phyloP scores from a whole-genome alignment of 2,797 vertebrate genomes.

The Chlorospingus semifuscus region DNA sequence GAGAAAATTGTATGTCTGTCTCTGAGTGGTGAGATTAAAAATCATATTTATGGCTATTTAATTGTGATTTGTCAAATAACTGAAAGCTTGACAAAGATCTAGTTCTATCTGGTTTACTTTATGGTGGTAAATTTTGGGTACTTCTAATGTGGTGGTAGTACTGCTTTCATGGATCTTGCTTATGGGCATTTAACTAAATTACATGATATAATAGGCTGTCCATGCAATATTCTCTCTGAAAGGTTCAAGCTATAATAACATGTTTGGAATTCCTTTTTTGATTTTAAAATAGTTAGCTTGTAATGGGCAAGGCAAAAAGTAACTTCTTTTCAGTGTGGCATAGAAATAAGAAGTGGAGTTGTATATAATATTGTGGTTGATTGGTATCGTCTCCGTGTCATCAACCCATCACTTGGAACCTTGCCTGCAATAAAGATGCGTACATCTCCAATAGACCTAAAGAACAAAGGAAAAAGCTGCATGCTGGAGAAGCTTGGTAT shows the following conservation, averaged over 20 bases:
- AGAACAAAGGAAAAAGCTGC: background rate
- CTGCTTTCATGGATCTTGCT: background rate
- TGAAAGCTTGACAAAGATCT: background rate
- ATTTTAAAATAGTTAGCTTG: background rate
- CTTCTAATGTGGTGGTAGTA: background rate
- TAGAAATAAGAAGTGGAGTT: background rate
- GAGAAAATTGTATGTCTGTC: background rate
- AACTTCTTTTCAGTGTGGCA: background rate
- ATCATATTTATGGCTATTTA: background rate
- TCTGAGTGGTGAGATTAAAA: background rate
- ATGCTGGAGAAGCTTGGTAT: background rate
- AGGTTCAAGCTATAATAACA: background rate
- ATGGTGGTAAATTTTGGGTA: background rate
- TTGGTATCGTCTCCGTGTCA: background rate
- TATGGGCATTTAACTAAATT: background rate
- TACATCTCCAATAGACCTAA: background rate
- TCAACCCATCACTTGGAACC: background rate
- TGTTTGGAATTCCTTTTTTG: background rate
- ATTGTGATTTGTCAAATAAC: background rate
- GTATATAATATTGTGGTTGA: background rate
- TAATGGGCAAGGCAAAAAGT: background rate
- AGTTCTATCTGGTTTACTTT: background rate
- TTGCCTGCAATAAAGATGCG: background rate
- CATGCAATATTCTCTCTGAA: slow-evolving; percentile 30
- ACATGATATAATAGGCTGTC: background rate